Evolutionary conservation across 2,113 vertebrate species (phyloP).

Genomic region (Rhabdomys dilectus): DNA sequence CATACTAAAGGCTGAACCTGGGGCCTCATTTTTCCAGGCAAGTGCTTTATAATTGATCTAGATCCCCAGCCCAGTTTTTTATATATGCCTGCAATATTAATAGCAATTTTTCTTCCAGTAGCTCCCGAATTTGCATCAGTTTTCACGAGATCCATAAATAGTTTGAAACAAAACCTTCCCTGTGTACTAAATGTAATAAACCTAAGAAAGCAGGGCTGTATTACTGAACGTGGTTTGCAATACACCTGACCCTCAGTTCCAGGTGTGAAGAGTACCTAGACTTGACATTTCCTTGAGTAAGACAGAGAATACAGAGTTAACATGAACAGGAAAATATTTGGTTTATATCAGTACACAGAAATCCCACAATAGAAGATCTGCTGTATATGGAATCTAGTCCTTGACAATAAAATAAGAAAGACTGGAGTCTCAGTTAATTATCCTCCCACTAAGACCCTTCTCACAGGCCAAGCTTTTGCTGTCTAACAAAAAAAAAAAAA

Average conservation of each 20-base stretch:
- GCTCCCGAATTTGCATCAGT: conserved; percentile 11
- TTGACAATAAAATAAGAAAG: neutral
- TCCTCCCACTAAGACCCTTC: neutral
- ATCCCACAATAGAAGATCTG: neutral
- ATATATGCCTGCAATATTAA: neutral
- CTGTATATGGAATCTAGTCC: neutral
- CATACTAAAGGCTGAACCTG: neutral
- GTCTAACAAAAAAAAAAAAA: neutral
- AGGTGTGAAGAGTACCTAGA: neutral
- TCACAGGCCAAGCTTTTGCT: neutral
- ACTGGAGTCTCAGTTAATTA: neutral
- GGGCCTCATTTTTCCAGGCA: neutral
- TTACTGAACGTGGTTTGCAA: neutral
- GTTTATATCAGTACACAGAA: neutral
- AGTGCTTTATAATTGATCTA: neutral
- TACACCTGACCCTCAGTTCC: neutral
- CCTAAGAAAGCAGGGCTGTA: neutral
- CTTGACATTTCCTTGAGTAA: conserved; percentile 24
- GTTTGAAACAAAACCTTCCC: neutral
- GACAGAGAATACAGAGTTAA: neutral
- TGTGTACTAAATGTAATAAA: neutral
- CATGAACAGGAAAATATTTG: neutral
- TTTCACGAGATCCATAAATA: conserved; percentile 20
- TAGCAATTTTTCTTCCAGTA: neutral
- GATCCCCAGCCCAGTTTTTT: neutral